Evolutionary conservation across 2,113 vertebrate species (phyloP).

Genomic region (Pholis gunnellus): DNA sequence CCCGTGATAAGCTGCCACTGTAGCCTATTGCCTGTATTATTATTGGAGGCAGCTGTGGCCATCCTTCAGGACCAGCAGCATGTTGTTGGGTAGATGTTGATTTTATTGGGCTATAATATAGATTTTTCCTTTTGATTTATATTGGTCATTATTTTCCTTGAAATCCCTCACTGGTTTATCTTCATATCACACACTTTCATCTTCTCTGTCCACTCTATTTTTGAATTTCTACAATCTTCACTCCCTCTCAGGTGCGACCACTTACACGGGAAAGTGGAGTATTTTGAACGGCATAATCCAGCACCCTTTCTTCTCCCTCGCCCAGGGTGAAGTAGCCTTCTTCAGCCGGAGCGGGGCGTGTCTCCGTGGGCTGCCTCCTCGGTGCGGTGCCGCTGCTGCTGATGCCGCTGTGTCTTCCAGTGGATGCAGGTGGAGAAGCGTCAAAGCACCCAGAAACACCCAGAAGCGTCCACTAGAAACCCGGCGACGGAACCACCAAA

Average conservation of each 20-base stretch:
- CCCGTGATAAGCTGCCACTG: slow-evolving; percentile 1
- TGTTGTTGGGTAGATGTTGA: background rate
- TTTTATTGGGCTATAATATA: background rate
- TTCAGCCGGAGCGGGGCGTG: slow-evolving; percentile 71
- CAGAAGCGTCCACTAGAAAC: background rate
- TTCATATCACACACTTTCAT: background rate
- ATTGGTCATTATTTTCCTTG: background rate
- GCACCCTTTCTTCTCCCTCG: background rate
- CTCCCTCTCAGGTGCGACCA: background rate
- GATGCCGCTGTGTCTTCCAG: slow-evolving; percentile 60
- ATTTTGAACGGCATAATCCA: background rate
- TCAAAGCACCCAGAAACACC: slow-evolving; percentile 31
- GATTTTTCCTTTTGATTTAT: background rate
- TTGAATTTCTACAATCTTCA: background rate
- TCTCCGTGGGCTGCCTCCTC: slow-evolving; percentile 64
- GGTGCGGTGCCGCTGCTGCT: slow-evolving; percentile 62
- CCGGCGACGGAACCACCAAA: background rate
- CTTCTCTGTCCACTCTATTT: background rate
- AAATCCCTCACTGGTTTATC: background rate
- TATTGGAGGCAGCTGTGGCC: slow-evolving; percentile 10
- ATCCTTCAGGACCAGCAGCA: background rate
- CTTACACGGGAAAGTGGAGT: background rate
- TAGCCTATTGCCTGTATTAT: background rate
- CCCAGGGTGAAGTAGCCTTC: slow-evolving; percentile 60
- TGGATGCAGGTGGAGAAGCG: slow-evolving; percentile 63